Conservation (phyloP, 2,888 invertebrate species). For the Erebia ligea region DNA sequence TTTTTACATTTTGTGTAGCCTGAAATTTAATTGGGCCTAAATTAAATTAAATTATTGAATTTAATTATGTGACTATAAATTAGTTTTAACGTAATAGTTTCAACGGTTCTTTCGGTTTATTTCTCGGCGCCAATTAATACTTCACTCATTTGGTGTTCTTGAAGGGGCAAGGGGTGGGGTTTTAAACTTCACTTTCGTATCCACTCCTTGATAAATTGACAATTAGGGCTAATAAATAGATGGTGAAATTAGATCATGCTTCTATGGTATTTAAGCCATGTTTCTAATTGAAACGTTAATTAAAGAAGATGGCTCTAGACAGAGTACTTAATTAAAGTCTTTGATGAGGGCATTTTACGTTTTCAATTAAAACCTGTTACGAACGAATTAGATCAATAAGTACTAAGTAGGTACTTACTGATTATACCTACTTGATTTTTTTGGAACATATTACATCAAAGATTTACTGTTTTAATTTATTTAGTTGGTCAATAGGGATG, state of each 20-base stretch:
- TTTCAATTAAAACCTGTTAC: not conserved
- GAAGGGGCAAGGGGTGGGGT: no score
- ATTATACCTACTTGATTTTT: no score
- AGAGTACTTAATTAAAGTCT: not conserved
- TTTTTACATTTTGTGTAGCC: no score
- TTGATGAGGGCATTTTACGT: not conserved
- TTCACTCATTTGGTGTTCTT: not conserved
- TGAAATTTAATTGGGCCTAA: no score
- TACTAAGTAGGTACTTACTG: no score
- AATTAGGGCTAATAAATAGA: not conserved
- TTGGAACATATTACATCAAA: no score
- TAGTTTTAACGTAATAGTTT: not conserved
- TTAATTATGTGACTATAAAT: no score
- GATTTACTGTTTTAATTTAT: not conserved
- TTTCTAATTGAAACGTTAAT: constrained; percentile 3
- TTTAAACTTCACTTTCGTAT: no score
- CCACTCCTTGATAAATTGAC: not conserved
- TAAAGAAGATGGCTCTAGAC: not conserved
- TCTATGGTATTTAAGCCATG: not conserved
- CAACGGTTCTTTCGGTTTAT: not conserved
- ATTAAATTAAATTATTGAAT: no score
- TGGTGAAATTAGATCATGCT: not conserved
- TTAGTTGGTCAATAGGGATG: not conserved
- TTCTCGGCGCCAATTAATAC: not conserved
- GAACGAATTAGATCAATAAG: not conserved